Base-by-base conservation (phyloP, 2,113 vertebrate genomes). In the Campylomormyrus tamandua region DNA sequence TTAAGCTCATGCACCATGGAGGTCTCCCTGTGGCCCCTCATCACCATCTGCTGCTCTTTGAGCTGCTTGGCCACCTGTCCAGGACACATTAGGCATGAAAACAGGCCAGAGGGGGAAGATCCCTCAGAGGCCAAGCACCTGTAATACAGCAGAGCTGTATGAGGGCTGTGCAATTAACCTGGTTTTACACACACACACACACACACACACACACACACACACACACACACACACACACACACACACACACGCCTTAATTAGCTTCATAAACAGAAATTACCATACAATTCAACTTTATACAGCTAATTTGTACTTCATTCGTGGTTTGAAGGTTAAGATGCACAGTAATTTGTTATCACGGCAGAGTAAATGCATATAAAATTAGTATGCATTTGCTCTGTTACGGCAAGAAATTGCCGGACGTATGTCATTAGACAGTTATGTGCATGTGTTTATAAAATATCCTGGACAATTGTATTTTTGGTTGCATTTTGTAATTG, bases 1-100 rank as follows among this genome's bases (percentile, higher is more conserved):
- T 99, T 99, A 1, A 99, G 97, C 87, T 99, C 98, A 90, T 99
- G 98, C 84, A 99, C 98, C 98, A 99, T 99, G 80, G 98, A 99
- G 1, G 98, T 99, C 92, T 99, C 98, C 89, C 98, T 95, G 94
- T 99, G 98, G 89, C 98, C 98, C 87, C 98, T 95, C 98, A 99
- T 99, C 49, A 98, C 97, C 97, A 97, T 98, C 91, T 98, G 97
- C 89, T 98, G 97, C 84, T 98, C 97, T 92, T 99, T 99, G 83
- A 99, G 95, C 83, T 99, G 98, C 93, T 99, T 99, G 4, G 98
- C 98, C 87, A 99, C 98, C 98, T 98, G 93, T 8, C 3, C 87
- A n/a, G 89, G 3, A 45, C 49, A 83, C 49, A 39, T 31, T 58
- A 19, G 9, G 58, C 52, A 45, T 42, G 24, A 85, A 46, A 49